A percentile compares a stretch with the other conserved stretches of the same genome.
Evolutionary conservation across 2,888 invertebrate species (phyloP).

Genomic region (Norana najaformis): DNA sequence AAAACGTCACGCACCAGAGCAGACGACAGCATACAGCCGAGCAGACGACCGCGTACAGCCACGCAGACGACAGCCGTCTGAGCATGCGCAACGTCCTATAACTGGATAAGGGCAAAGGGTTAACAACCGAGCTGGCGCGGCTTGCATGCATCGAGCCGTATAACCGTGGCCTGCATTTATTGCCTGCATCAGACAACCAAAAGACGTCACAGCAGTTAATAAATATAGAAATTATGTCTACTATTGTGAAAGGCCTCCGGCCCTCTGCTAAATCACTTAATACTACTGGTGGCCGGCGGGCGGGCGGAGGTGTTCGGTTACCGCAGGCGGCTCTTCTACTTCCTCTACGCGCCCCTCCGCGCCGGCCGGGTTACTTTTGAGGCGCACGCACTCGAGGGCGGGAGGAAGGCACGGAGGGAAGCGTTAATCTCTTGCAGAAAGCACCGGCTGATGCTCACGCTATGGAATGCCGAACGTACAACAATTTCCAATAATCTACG

Average conservation of each 20-base stretch:
- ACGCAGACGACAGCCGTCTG: background rate
- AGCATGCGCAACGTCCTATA: background rate
- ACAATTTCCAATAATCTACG: background rate
- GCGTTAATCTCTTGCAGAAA: too few relatives aligned
- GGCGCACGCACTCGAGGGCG: background rate
- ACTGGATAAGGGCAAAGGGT: background rate
- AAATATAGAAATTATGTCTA: background rate
- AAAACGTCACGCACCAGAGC: background rate
- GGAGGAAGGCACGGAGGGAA: background rate
- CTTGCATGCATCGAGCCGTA: background rate
- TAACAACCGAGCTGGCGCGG: background rate
- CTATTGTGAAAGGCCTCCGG: background rate
- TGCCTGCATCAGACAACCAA: background rate
- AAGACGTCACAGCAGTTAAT: background rate
- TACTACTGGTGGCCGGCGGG: slow-evolving; percentile 7
- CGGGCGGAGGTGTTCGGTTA: background rate
- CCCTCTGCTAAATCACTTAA: slow-evolving; percentile 7
- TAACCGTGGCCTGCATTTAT: background rate
- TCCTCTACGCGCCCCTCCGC: background rate
- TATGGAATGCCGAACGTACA: background rate
- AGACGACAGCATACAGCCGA: background rate
- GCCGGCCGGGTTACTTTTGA: background rate
- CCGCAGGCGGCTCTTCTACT: background rate
- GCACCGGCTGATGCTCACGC: background rate
- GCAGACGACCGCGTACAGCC: too few relatives aligned